Evolutionary conservation across 2,888 invertebrate species (phyloP), one percentile per base, ranked within the genome.

Genomic region (Euproctis similis): DNA sequence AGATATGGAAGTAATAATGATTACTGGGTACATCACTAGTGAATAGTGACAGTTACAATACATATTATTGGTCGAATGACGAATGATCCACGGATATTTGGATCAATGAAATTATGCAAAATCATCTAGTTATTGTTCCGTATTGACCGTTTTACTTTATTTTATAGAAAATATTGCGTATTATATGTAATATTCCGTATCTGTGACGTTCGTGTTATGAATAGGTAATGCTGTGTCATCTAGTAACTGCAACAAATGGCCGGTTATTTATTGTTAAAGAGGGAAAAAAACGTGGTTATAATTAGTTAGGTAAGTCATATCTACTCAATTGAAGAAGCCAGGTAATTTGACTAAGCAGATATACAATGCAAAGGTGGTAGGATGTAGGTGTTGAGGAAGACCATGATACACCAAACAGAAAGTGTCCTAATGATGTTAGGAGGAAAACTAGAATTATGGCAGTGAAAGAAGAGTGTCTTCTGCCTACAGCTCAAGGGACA

Each of bases 41-140:
- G 8, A 38, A 49, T 41, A 61, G 46, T 72, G 73, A 66, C 74
- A 76, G 60, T 56, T 59, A 59, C 69, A 66, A 72, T 64, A 62
- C 64, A 59, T 59, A 71, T 71, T 76, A 78, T 81, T 72, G 72
- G 70, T 57, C 65, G 59, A 51, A 74, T 81, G 84, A 82, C 80
- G 69, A 78, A 82, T 81, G 84, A 75, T 81, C 63, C 48, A 75
- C 63, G 75, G 69, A 41, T 77, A 81, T 82, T 80, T 75, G 50
- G 76, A 76, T 76, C 78, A 77, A 80, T 81, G 74, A 78, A 78
- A 80, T 73, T 77, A 82, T 84, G 84, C 82, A 77, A 70, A 74
- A 74, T 84, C 84, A 84, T 82, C 69, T 61, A 77, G 28, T 39
- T 17, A 23, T 34, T 12, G 36, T 34, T 47, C 42, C 34, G 37